phyloP scores from a whole-genome alignment of 1,140 invertebrate species.

The Trichonephila clavipes region DNA sequence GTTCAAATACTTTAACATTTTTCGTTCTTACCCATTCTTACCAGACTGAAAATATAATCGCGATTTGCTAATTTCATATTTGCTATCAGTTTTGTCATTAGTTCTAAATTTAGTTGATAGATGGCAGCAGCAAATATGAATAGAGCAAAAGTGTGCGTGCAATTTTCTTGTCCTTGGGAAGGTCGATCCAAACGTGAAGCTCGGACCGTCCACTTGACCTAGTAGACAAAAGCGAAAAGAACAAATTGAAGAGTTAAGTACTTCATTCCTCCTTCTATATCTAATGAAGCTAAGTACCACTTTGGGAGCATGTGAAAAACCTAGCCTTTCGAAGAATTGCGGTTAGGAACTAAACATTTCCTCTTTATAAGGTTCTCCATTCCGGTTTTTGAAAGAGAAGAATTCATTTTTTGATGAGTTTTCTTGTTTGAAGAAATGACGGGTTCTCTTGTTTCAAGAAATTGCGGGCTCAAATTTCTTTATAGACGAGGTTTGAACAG shows the following conservation, averaged over 20 bases:
- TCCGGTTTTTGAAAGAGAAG: background rate
- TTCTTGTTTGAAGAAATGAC: background rate
- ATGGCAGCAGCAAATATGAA: conserved; percentile 5
- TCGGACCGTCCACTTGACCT: conserved; percentile 40
- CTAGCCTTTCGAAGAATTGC: background rate
- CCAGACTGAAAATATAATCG: too few species aligned
- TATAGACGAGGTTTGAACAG: background rate
- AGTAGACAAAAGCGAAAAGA: background rate
- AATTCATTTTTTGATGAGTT: background rate
- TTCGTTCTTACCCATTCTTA: too few species aligned
- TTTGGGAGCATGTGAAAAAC: background rate
- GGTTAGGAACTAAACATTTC: background rate
- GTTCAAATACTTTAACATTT: too few species aligned
- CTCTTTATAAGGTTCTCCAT: background rate
- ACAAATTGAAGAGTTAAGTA: background rate
- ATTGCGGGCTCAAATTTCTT: background rate
- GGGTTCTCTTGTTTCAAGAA: background rate
- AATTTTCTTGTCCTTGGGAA: conserved; percentile 22
- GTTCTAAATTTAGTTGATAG: background rate
- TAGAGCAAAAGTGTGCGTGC: background rate
- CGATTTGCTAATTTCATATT: background rate
- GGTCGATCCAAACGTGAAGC: conserved; percentile 9
- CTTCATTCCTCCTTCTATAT: background rate
- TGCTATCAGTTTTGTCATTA: background rate
- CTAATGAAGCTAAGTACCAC: background rate